Base-by-base conservation (phyloP, 2,888 invertebrate genomes). In the Agrotis ipsilon region DNA sequence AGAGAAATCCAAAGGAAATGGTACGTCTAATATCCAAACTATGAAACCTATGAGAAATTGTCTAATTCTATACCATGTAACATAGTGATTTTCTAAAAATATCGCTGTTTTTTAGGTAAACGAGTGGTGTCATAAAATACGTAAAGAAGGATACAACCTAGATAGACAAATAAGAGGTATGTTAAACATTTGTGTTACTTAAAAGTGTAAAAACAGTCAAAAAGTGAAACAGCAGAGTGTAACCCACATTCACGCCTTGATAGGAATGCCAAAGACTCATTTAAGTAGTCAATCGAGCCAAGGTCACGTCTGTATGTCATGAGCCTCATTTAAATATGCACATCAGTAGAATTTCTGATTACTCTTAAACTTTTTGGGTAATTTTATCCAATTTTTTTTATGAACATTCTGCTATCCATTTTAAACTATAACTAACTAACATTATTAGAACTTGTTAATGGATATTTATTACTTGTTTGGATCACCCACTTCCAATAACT, bases 91-190 rank as follows among this genome's bases (percentile, higher is more conserved):
- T 63, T 49, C 46, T 67, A 60, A 72, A 68, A 64, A 46, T 68
- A 68, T 71, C 45, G 11, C 52, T 65, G 7, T 69, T 58, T 80
- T 97, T 80, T 91, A 99, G 99, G 99, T 99, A 81, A 98, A 98
- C 90, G 99, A 99, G 94, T 99, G 99, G 99, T 98, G 98, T 75
- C 98, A 98, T 88, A 99, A 99, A 96, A 96, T 99, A 85, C 96
- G 99, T 54, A 99, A 99, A 96, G 99, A 99, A 96, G 98, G 98
- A 67, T 98, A 98, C 94, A 98, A 98, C 88, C 96, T 99, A 82
- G 99, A 99, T 91, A 97, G 99, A 86, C 99, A 99, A 96, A 98
- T 99, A 87, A 97, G 98, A 96, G 97, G 99, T 97, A 96, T 81
- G 84, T 81, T 9, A n/a, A 24, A 1, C 9, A 21, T n/a, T 18